Evolutionary conservation across 2,113 vertebrate species (phyloP).

Genomic region (Anseranas semipalmata): DNA sequence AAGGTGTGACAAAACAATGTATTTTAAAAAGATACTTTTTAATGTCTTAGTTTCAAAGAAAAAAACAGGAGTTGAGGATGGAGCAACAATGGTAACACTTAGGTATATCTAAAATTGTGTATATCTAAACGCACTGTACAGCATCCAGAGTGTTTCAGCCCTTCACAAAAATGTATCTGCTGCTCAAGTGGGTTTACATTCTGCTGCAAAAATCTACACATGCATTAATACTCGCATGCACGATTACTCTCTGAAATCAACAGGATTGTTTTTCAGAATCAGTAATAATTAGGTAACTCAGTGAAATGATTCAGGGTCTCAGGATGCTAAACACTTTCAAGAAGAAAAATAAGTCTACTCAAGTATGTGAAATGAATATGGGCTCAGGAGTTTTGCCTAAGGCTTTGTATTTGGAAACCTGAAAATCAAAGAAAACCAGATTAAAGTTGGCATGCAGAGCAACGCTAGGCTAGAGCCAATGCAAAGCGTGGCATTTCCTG

Average conservation of each 20-base stretch:
- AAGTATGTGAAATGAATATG: neutral
- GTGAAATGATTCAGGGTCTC: neutral
- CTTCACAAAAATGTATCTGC: neutral
- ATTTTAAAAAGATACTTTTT: neutral
- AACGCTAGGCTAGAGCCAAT: neutral
- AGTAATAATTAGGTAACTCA: neutral
- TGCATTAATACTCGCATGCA: neutral
- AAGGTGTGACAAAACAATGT: neutral
- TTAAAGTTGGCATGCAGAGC: neutral
- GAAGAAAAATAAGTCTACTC: neutral
- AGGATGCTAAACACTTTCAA: neutral
- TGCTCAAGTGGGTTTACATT: neutral
- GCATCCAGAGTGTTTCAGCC: neutral
- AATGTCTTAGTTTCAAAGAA: neutral
- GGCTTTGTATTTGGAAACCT: neutral
- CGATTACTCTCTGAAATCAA: neutral
- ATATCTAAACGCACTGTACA: neutral
- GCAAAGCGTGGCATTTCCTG: neutral
- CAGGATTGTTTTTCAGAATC: neutral
- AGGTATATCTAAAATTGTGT: neutral
- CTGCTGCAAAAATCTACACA: neutral
- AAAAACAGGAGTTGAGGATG: neutral
- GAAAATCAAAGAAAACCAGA: neutral
- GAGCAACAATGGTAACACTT: neutral
- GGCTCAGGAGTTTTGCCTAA: neutral